These are phyloP conservation scores for Drosophila lutescens DNA, from an alignment of 2,888 invertebrate species.

Conservation along the genomic window DNA sequence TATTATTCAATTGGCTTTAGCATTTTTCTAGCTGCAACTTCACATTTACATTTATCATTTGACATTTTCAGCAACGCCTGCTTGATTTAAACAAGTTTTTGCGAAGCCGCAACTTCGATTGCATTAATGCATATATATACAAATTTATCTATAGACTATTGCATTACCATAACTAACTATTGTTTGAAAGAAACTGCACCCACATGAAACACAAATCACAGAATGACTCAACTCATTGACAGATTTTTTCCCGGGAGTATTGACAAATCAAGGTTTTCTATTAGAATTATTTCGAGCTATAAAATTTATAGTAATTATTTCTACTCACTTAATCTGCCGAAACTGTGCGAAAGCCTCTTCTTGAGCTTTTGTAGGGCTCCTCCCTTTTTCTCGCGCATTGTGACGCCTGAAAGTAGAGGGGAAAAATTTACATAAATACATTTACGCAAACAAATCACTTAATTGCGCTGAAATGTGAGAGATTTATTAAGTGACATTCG, in stretches of 20 bases:
- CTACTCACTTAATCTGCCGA: constrained; percentile 97
- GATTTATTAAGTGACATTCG: constrained; percentile 33
- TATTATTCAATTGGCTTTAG: background rate
- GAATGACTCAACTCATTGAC: constrained; percentile 12
- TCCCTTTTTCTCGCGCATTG: constrained; percentile 96
- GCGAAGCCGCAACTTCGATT: constrained; percentile 5
- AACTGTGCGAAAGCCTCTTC: constrained; percentile 97
- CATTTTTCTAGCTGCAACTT: background rate
- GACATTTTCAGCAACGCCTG: constrained; percentile 51
- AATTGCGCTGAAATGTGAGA: constrained; percentile 41
- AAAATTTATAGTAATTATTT: background rate
- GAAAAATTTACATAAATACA: constrained; percentile 14
- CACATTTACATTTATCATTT: constrained; percentile 2
- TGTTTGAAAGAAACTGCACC: constrained; percentile 30
- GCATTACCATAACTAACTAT: constrained; percentile 35
- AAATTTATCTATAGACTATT: constrained; percentile 17
- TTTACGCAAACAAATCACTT: constrained; percentile 29
- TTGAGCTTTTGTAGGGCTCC: constrained; percentile 97
- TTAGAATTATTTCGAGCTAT: background rate
- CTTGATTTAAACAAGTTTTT: constrained; percentile 39
- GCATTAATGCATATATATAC: constrained; percentile 19
- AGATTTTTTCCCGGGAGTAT: constrained; percentile 2
- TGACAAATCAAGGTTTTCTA: background rate
- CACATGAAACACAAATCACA: constrained; percentile 16
- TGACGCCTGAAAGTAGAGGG: constrained; percentile 88